A percentile compares a stretch with the other conserved stretches of the same genome.
These are phyloP conservation scores for Ictalurus punctatus DNA, from an alignment of 2,113 vertebrate species.

Conservation along the genomic window DNA sequence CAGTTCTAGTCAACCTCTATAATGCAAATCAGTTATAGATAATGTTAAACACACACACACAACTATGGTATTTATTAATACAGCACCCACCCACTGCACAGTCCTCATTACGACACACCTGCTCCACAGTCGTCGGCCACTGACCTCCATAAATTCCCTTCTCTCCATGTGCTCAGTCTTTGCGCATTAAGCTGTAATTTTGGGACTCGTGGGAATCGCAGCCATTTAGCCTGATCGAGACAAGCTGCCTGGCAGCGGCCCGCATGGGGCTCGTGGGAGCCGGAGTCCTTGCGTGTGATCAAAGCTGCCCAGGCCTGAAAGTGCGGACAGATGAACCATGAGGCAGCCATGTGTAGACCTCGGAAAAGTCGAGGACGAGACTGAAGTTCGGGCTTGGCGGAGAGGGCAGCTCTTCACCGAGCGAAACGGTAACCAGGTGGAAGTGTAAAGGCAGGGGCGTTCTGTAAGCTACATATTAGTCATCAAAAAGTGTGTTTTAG, in stretches of 20 bases:
- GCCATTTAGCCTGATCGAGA: constrained; percentile 51
- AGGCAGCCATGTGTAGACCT: constrained; percentile 57
- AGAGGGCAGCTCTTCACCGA: constrained; percentile 28
- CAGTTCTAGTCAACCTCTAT: constrained; percentile 2
- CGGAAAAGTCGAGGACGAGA: constrained; percentile 31
- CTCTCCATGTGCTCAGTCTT: constrained; percentile 47
- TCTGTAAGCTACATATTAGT: constrained; percentile 64
- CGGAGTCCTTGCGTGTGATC: constrained; percentile 52
- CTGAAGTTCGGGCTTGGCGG: constrained; percentile 35
- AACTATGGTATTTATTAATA: background rate
- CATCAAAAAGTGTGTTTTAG: constrained; percentile 62
- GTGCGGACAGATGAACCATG: constrained; percentile 50
- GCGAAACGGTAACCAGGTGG: constrained; percentile 62
- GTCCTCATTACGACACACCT: constrained; percentile 51
- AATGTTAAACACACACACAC: constrained; percentile 15
- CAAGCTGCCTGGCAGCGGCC: constrained; percentile 50
- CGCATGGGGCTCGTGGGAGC: constrained; percentile 55
- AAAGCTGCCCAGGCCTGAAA: constrained; percentile 52
- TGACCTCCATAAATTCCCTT: constrained; percentile 57
- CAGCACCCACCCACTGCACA: constrained; percentile 38
- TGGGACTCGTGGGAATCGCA: constrained; percentile 41
- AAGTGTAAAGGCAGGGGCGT: constrained; percentile 48
- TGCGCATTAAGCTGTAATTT: constrained; percentile 45
- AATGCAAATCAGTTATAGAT: constrained; percentile 1
- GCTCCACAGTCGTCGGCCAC: constrained; percentile 44